Base-by-base conservation (phyloP, 2,888 invertebrate genomes). In the Scaptomyza reducta region DNA sequence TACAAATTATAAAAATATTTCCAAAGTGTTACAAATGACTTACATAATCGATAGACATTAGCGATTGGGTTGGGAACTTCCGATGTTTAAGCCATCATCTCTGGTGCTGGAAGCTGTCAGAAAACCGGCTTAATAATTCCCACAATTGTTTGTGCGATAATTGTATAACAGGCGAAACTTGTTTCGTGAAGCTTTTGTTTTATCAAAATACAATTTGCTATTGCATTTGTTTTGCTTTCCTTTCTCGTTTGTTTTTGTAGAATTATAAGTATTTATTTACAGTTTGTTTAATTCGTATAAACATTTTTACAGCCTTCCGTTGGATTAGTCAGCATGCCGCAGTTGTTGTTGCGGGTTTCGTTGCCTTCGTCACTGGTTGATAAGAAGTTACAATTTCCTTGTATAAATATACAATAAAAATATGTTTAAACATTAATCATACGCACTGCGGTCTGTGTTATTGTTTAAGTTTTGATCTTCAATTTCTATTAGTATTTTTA, bases 71-170 rank as follows among this genome's bases (percentile, higher is more conserved):
- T 45, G 66, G 66, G 50, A 65, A 66, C 38, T 45, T 18, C 55
- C 53, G 6, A 16, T 14, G 22, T 22, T 22, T 2, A 22, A 22
- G 22, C 22, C 27, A 27, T 27, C 27, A 1, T 2, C 3, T 22
- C 22, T 22, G 22, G 22, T 22, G 27, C 7, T 27, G 27, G 27
- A 7, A 7, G 27, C 27, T 27, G 3, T 22, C 22, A 22, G 27
- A 27, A 27, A 27, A 27, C 68, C 61, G 46, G 73, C 74, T 77
- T 56, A 18, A n/a, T 27, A 44, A 68, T 72, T 68, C 59, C 68
- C 61, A 47, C 55, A 70, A 50, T 41, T 74, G 35, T 63, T 79
- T 53, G 40, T 35, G 6, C 18, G 22, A 22, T 22, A 22, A 22
- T 22, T 22, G 3, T 22, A 22, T 22, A 22, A 3, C 22, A 4